These are phyloP conservation scores for Bombus confusus DNA, from an alignment of 1,140 invertebrate species.

Conservation along the genomic window DNA sequence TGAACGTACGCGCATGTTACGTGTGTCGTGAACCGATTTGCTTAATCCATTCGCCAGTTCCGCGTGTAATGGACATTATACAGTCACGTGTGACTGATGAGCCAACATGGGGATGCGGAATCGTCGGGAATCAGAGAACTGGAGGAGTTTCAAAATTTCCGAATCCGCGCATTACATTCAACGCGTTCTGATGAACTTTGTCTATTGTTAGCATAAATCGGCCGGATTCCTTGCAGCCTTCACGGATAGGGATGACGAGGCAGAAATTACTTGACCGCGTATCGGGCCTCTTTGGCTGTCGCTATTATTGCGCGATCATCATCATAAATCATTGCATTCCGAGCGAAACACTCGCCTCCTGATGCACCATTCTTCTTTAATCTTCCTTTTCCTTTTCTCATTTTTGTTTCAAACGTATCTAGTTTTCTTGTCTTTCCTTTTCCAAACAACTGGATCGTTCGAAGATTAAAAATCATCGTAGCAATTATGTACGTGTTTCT, in stretches of 20 bases:
- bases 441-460: neutral
- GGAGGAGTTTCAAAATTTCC: conserved; percentile 42
- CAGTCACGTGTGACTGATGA: conserved; percentile 57
- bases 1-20: neutral
- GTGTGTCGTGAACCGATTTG: conserved; percentile 54
- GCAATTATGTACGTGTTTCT: too few species aligned
- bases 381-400: neutral
- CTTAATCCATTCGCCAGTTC: conserved; percentile 56
- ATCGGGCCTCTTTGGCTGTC: neutral
- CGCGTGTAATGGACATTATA: conserved; percentile 56
- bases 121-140: conserved; percentile 8
- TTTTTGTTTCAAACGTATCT: neutral
- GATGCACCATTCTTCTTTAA: neutral
- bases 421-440: neutral
- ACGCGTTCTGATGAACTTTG: conserved; percentile 24
- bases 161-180: neutral
- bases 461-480: too few species aligned
- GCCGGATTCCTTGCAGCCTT: neutral
- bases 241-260: neutral
- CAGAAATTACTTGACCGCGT: conserved; percentile 18
- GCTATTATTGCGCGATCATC: conserved; percentile 17
- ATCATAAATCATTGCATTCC: conserved; percentile 30
- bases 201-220: conserved; percentile 45
- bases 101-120: conserved; percentile 32
- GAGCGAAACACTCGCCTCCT: neutral